Evolutionary conservation across 2,888 invertebrate genomes (phyloP).

Genomic region (Agrochola circellaris): DNA sequence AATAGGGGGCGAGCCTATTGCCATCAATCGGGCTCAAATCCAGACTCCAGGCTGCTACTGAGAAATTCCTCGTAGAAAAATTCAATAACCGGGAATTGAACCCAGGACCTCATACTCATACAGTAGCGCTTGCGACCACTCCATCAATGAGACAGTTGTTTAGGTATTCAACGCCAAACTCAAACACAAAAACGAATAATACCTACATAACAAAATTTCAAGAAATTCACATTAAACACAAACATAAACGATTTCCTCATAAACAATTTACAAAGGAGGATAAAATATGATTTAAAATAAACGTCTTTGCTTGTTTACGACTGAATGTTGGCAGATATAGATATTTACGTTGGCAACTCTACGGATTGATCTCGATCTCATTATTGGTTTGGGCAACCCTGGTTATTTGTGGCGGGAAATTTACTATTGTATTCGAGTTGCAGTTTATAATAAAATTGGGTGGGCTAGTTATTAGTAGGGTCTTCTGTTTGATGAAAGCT

Average conservation of each 20-base stretch:
- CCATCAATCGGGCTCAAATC: no score
- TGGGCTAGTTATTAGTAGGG: background rate
- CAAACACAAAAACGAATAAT: slow-evolving; percentile 16
- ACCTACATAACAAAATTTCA: slow-evolving; percentile 16
- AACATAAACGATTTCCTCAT: slow-evolving; percentile 38
- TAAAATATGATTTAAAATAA: slow-evolving; percentile 67
- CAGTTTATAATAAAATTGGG: slow-evolving; percentile 34
- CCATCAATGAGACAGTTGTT: no score
- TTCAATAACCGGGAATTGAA: no score
- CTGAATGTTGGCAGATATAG: slow-evolving; percentile 59
- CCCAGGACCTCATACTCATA: no score
- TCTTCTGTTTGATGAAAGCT: background rate
- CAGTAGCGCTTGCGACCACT: no score
- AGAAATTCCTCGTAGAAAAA: no score
- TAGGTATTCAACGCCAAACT: no score
- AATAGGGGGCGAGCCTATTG: no score
- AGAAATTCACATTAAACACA: slow-evolving; percentile 20
- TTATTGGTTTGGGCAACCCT: slow-evolving; percentile 52
- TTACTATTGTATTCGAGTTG: slow-evolving; percentile 25
- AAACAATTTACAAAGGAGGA: slow-evolving; percentile 61
- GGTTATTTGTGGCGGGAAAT: slow-evolving; percentile 35
- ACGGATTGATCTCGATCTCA: slow-evolving; percentile 58
- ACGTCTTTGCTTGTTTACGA: slow-evolving; percentile 57
- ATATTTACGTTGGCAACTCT: slow-evolving; percentile 64
- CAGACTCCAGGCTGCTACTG: no score